phyloP scores from a whole-genome alignment of 2,888 invertebrate species.

The Macrosoma leucophasiata region DNA sequence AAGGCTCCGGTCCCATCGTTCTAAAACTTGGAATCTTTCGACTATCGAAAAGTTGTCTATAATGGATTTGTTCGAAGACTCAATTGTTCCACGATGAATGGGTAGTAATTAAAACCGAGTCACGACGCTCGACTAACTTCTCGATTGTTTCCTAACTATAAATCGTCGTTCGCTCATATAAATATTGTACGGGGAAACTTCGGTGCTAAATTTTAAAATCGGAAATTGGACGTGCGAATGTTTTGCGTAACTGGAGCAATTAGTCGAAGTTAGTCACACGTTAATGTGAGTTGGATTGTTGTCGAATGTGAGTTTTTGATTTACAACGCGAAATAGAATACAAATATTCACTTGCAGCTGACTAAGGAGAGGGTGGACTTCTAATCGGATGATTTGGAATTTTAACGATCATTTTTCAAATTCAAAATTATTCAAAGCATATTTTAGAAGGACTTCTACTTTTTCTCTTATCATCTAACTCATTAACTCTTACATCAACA shows the following conservation, averaged over 20 bases:
- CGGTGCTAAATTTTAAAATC: constrained; percentile 67
- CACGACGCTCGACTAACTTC: constrained; percentile 66
- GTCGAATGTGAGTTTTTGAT: not conserved
- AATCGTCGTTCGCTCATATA: constrained; percentile 67
- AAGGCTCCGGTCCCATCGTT: constrained; percentile 49
- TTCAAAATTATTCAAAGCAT: no score
- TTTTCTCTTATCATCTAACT: no score
- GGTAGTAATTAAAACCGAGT: constrained; percentile 76
- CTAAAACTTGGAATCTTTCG: constrained; percentile 67
- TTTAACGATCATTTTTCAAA: no score
- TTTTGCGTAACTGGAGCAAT: constrained; percentile 32
- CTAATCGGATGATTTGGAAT: no score
- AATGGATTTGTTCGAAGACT: constrained; percentile 72
- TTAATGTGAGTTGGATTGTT: not conserved
- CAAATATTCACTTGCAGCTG: no score
- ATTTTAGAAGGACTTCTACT: no score
- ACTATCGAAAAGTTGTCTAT: constrained; percentile 73
- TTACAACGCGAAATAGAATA: no score
- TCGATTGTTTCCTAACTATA: constrained; percentile 68
- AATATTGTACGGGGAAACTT: constrained; percentile 65
- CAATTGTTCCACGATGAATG: constrained; percentile 74
- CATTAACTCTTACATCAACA: no score
- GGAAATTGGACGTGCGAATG: constrained; percentile 40
- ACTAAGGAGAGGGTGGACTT: no score
- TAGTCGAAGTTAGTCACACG: not conserved